Evolutionary conservation across 2,888 invertebrate genomes (phyloP), one percentile per base, ranked within the genome.

Genomic region (Tachina lurida): DNA sequence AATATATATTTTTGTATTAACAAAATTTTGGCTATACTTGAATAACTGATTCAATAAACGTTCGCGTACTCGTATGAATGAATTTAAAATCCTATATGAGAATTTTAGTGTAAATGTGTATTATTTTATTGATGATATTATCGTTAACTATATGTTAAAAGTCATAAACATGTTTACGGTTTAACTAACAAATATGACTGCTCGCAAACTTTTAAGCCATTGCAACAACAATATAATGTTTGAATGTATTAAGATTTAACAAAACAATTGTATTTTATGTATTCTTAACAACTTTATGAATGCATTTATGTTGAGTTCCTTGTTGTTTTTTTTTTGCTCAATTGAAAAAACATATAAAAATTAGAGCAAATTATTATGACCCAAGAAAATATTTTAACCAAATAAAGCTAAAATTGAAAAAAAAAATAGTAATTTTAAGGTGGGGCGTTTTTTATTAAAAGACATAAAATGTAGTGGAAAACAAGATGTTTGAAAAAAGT

Each of bases 91-190:
- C 41, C 39, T 22, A 56, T 54, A 19, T 52, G 17, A 15, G 19
- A 10, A 41, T 45, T 41, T 62, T 3, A 62, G 43, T 70, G 54
- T 43, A 71, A 70, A 45, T 65, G 19, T 71, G 41, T 70, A 54
- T 82, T 76, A 73, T 82, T 82, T 80, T 75, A 85, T 79, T 78
- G 85, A 85, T 85, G 85, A 85, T 85, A 85, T 85, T 85, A 85
- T 85, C 85, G 78, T 75, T 71, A 63, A 82, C 78, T 78, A 65
- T 60, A 78, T 71, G 81, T 70, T 85, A 82, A 78, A 85, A 85
- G 74, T 75, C 82, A 85, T 85, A 85, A 85, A 82, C 63, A 85
- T 85, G 78, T 85, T 85, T 85, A 47, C 52, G 52, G 52, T 71
- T 78, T 73, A 75, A 60, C 80, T 41, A 70, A 63, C 68, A 81